These are phyloP conservation scores for Glaucidium brasilianum DNA, from an alignment of 2,113 vertebrate genomes.

Conservation along the genomic window DNA sequence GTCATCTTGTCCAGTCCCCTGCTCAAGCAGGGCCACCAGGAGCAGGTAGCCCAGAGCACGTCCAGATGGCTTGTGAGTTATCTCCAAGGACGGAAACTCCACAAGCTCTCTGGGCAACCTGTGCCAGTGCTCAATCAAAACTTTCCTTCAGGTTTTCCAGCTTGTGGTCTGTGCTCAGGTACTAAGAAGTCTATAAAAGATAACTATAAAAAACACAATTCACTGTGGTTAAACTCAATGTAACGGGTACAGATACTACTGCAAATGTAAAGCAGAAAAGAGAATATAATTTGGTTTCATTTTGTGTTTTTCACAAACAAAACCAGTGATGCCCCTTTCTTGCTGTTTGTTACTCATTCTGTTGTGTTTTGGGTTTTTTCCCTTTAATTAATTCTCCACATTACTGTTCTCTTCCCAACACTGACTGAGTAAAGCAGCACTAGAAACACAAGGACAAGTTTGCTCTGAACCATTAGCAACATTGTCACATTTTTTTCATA, in stretches of 20 bases:
- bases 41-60: background rate
- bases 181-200: background rate
- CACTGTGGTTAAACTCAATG: background rate
- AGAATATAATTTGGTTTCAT: background rate
- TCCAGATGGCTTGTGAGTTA: background rate
- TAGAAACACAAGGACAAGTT: rapidly evolving
- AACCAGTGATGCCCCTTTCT: background rate
- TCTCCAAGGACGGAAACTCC: background rate
- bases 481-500: background rate
- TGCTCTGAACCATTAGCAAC: background rate
- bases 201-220: background rate
- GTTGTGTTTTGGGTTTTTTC: rapidly evolving
- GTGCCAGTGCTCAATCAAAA: background rate
- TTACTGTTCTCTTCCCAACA: background rate
- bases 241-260: background rate
- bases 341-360: background rate
- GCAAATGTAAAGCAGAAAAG: background rate
- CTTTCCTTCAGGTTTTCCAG: background rate
- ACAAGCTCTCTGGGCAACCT: background rate
- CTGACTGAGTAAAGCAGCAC: background rate
- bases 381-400: background rate
- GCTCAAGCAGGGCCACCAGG: background rate
- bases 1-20: background rate
- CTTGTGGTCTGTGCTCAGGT: background rate
- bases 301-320: background rate